A percentile compares a stretch with the other conserved stretches of the same genome.
phyloP scores from a whole-genome alignment of 2,888 invertebrate species.

The Troides helena region DNA sequence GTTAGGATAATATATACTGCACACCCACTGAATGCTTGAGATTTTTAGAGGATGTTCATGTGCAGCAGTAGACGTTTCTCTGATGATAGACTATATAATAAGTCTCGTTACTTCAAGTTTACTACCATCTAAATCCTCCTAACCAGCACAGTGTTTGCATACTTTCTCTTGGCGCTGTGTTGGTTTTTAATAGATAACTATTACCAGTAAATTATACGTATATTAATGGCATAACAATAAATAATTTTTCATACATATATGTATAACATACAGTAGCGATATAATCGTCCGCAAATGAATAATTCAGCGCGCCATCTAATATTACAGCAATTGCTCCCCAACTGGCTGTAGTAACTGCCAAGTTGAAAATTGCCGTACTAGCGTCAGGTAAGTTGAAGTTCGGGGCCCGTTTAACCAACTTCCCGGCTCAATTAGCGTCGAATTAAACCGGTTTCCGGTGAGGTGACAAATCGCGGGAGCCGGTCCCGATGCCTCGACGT shows the following conservation, averaged over 20 bases:
- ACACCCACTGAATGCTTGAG: too few relatives aligned
- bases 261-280: neutral
- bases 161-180: too few relatives aligned
- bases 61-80: too few relatives aligned
- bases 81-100: neutral
- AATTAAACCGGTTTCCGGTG: conserved; percentile 68
- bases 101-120: too few relatives aligned
- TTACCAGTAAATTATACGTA: too few relatives aligned
- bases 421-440: conserved; percentile 73
- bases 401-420: conserved; percentile 55
- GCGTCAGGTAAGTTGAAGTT: conserved; percentile 54
- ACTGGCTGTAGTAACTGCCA: conserved; percentile 51
- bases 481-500: conserved; percentile 68
- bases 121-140: too few relatives aligned
- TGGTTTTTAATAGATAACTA: too few relatives aligned
- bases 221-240: too few relatives aligned
- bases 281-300: conserved; percentile 43
- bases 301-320: conserved; percentile 51
- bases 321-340: conserved; percentile 49
- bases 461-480: conserved; percentile 77
- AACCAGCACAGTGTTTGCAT: too few relatives aligned
- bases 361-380: conserved; percentile 58
- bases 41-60: too few relatives aligned
- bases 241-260: too few relatives aligned
- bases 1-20: too few relatives aligned